Evolutionary conservation across 2,113 vertebrate genomes (phyloP).

Genomic region (Pipa parva): DNA sequence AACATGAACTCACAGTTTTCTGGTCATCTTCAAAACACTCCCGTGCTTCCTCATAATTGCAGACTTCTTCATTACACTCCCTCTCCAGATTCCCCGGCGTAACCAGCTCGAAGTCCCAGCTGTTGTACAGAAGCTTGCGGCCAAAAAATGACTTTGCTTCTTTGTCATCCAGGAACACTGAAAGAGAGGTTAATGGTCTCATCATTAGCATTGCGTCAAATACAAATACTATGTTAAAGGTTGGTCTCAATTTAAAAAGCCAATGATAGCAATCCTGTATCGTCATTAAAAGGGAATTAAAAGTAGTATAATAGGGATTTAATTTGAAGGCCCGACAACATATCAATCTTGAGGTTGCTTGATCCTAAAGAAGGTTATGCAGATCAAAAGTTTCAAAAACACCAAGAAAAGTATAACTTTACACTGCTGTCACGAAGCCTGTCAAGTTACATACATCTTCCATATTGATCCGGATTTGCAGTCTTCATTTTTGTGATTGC

Average conservation of each 20-base stretch:
- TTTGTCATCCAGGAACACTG: constrained; percentile 60
- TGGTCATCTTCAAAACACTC: constrained; percentile 74
- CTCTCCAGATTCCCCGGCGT: constrained; percentile 71
- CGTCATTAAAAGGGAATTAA: not conserved
- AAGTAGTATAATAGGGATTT: not conserved
- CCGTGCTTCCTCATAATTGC: constrained; percentile 77
- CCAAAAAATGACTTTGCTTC: constrained; percentile 69
- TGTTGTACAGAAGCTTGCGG: constrained; percentile 69
- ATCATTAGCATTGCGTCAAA: too few species aligned
- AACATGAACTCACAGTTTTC: constrained; percentile 68
- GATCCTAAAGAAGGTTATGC: not conserved
- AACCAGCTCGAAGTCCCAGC: constrained; percentile 68
- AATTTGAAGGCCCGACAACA: not conserved
- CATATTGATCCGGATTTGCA: too few species aligned
- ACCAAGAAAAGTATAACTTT: too few species aligned
- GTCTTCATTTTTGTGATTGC: too few species aligned
- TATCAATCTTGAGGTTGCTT: not conserved
- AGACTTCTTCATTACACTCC: constrained; percentile 75
- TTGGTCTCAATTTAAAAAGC: too few species aligned
- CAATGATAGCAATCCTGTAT: too few species aligned
- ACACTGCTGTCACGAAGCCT: too few species aligned
- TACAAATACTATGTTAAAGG: too few species aligned
- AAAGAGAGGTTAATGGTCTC: not conserved
- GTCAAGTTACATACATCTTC: too few species aligned
- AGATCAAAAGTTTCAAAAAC: too few species aligned